These are phyloP conservation scores for Heteromyza rotundicornis DNA, from an alignment of 2,888 invertebrate genomes.

Conservation along the genomic window DNA sequence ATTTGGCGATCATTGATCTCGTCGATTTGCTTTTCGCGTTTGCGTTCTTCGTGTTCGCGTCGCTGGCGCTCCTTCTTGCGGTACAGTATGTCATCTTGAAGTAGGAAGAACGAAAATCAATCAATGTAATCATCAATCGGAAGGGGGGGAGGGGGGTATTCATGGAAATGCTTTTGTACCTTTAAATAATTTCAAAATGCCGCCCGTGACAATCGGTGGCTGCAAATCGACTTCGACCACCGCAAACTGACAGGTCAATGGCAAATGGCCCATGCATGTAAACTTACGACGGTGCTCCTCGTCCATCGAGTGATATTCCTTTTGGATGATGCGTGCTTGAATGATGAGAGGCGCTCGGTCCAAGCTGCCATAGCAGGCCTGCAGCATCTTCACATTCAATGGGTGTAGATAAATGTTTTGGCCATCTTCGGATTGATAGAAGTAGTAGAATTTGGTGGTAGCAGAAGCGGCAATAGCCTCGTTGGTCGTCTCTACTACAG, in stretches of 20 bases:
- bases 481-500: not conserved
- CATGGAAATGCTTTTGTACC: conserved; percentile 63
- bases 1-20: conserved; percentile 75
- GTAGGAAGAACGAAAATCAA: not conserved
- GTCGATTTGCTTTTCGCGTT: conserved; percentile 78
- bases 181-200: conserved; percentile 73
- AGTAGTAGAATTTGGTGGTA: conserved; percentile 50
- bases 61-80: conserved; percentile 75
- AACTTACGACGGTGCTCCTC: conserved; percentile 79
- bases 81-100: conserved; percentile 74
- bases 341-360: conserved; percentile 78
- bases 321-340: conserved; percentile 82
- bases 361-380: conserved; percentile 82
- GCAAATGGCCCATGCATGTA: conserved; percentile 84
- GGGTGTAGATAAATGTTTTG: conserved; percentile 92
- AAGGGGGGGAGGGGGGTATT: not conserved
- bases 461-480: not conserved
- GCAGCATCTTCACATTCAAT: conserved; percentile 87
- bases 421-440: conserved; percentile 80
- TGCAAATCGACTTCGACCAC: conserved; percentile 85
- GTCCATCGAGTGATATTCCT: conserved; percentile 84
- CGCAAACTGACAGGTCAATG: conserved; percentile 88
- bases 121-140: not conserved
- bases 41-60: conserved; percentile 77
- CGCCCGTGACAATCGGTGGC: conserved; percentile 73